Percentiles rank a stretch among this genome's conserved stretches.
phyloP scores from a whole-genome alignment of 30 jellyfish, hydroid and myxozoan species.

The Sanderia malayensis region DNA sequence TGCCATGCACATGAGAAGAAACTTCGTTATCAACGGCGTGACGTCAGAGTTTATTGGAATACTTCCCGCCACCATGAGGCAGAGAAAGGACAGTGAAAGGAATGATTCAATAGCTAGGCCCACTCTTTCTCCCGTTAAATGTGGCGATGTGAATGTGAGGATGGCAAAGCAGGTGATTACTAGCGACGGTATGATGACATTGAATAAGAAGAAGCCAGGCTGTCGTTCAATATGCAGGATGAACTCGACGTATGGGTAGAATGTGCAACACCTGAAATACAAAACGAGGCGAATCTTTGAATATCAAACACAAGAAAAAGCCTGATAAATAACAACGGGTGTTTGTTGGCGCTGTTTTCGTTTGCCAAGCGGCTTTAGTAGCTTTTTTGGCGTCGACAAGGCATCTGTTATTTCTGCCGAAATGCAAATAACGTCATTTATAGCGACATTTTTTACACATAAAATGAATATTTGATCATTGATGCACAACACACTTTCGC shows the following conservation, averaged over 20 bases:
- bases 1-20: constrained; percentile 79
- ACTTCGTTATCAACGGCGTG: constrained; percentile 90
- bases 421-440: too few relatives aligned
- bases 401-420: too few relatives aligned
- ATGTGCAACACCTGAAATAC: constrained; percentile 71
- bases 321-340: too few relatives aligned
- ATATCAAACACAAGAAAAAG: too few relatives aligned
- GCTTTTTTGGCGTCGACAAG: too few relatives aligned
- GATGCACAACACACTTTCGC: too few relatives aligned
- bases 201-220: constrained; percentile 92
- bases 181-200: constrained; percentile 92
- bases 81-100: constrained; percentile 81
- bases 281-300: too few relatives aligned
- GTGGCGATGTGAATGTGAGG: constrained; percentile 92
- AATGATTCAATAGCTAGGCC: constrained; percentile 93
- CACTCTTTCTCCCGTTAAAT: constrained; percentile 79
- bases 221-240: constrained; percentile 80
- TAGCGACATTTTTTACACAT: too few relatives aligned
- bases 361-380: too few relatives aligned
- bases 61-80: constrained; percentile 97
- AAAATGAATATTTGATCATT: too few relatives aligned
- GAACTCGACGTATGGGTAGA: constrained; percentile 85
- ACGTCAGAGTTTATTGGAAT: constrained; percentile 93
- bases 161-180: constrained; percentile 92
- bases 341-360: too few relatives aligned